phyloP scores from a whole-genome alignment of 2,797 vertebrate species.

The Pseudochaenichthys georgianus region DNA sequence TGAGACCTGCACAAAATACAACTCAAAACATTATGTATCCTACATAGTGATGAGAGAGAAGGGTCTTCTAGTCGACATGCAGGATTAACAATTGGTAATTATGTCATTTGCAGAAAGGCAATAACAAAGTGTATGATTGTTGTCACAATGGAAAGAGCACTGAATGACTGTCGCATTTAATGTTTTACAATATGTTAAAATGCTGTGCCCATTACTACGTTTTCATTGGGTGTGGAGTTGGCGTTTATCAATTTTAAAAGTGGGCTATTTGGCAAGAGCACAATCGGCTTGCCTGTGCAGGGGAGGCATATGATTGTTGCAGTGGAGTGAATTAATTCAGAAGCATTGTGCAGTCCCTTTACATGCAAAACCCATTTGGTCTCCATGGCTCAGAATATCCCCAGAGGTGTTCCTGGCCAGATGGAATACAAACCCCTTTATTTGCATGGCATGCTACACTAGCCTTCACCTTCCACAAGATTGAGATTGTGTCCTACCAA shows the following conservation, averaged over 20 bases:
- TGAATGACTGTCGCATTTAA: neutral
- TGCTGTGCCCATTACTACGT: slow-evolving; percentile 19
- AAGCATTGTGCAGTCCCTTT: slow-evolving; percentile 54
- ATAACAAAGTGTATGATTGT: neutral
- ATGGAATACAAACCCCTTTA: slow-evolving; percentile 78
- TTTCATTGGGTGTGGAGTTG: slow-evolving; percentile 21
- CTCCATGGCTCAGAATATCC: slow-evolving; percentile 67
- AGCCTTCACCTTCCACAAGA: slow-evolving; percentile 77
- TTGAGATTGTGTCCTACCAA: slow-evolving; percentile 78
- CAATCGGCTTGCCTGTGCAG: slow-evolving; percentile 31
- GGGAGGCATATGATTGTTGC: slow-evolving; percentile 41
- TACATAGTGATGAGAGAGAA: neutral
- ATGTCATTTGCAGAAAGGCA: neutral
- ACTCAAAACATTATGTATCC: neutral
- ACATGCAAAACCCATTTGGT: slow-evolving; percentile 71
- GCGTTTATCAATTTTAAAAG: slow-evolving; percentile 33
- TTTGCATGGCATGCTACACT: slow-evolving; percentile 76
- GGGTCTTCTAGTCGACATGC: neutral
- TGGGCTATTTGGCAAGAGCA: slow-evolving; percentile 23
- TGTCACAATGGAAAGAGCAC: neutral
- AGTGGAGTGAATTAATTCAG: slow-evolving; percentile 50
- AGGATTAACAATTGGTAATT: neutral
- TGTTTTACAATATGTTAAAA: neutral
- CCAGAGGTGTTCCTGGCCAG: slow-evolving; percentile 73
- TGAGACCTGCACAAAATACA: neutral